A percentile compares a stretch with the other conserved stretches of the same genome.
Conservation (phyloP, 2,797 vertebrate genomes). For the Catostomus latipinnis region DNA sequence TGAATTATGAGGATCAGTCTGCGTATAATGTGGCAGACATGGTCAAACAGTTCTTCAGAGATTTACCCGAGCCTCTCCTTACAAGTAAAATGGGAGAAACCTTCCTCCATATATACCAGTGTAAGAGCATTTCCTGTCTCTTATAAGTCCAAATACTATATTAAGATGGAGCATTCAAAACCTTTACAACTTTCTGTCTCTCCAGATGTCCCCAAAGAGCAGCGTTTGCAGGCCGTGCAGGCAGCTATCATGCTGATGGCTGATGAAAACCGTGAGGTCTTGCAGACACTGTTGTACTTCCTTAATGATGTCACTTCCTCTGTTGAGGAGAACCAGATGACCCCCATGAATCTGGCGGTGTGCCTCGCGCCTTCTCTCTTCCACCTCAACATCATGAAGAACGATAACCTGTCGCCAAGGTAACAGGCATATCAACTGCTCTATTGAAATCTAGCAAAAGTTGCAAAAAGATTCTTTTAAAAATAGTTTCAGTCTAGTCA, state of each 20-base stretch:
- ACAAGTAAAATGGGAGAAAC: conserved; percentile 97
- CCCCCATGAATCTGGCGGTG: conserved; percentile 95
- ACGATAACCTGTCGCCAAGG: conserved; percentile 91
- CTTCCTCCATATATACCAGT: conserved; percentile 97
- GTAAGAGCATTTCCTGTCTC: conserved; percentile 76
- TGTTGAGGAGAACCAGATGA: conserved; percentile 98
- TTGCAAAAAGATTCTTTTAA: no score
- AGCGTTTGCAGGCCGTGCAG: conserved; percentile 90
- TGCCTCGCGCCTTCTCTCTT: conserved; percentile 97
- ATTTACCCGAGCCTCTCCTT: conserved; percentile 94
- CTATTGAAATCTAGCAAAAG: background rate
- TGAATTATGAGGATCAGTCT: conserved; percentile 93
- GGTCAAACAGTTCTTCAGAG: conserved; percentile 98
- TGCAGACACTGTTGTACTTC: conserved; percentile 95
- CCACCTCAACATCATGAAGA: conserved; percentile 95
- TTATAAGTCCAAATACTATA: background rate
- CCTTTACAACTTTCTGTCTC: background rate
- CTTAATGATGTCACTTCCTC: conserved; percentile 89
- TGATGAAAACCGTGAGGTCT: conserved; percentile 93
- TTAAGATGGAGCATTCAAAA: background rate
- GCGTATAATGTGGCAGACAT: conserved; percentile 98
- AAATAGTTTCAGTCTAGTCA: no score
- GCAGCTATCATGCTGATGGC: conserved; percentile 95
- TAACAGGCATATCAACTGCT: conserved; percentile 57
- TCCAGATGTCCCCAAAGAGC: conserved; percentile 94